A percentile compares a stretch with the other conserved stretches of the same genome.
These are phyloP conservation scores for Brachionichthys hirsutus DNA, from an alignment of 2,113 vertebrate genomes.

Conservation along the genomic window DNA sequence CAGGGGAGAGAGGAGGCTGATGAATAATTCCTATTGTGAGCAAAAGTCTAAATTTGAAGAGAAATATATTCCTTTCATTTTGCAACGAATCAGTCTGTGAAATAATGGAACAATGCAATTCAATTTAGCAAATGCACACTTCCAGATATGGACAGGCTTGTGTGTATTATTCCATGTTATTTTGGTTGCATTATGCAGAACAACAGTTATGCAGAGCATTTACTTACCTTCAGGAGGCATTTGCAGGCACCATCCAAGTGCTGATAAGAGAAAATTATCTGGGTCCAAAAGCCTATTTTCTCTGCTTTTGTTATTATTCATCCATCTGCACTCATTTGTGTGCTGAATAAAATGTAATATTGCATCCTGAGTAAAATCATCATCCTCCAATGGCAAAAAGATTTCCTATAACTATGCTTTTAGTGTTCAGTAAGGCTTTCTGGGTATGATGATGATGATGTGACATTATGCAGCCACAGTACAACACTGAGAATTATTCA, in stretches of 20 bases:
- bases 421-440: slow-evolving; percentile 46
- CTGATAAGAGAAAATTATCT: slow-evolving; percentile 64
- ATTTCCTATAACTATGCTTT: slow-evolving; percentile 48
- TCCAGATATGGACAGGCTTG: slow-evolving; percentile 45
- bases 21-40: slow-evolving; percentile 62
- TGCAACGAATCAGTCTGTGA: slow-evolving; percentile 59
- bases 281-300: slow-evolving; percentile 66
- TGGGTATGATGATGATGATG: slow-evolving; percentile 52
- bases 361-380: slow-evolving; percentile 50
- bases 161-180: slow-evolving; percentile 44
- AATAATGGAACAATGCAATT: slow-evolving; percentile 69
- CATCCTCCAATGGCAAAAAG: slow-evolving; percentile 55
- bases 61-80: slow-evolving; percentile 43
- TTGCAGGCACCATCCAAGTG: slow-evolving; percentile 62
- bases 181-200: slow-evolving; percentile 36
- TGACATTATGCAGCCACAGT: slow-evolving; percentile 62
- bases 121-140: slow-evolving; percentile 60
- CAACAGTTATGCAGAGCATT: slow-evolving; percentile 45
- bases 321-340: slow-evolving; percentile 36
- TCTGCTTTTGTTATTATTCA: slow-evolving; percentile 64
- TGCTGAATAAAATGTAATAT: slow-evolving; percentile 54
- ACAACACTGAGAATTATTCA: slow-evolving; percentile 50
- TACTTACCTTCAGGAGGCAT: slow-evolving; percentile 47
- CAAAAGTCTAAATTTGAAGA: slow-evolving; percentile 51
- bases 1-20: slow-evolving; percentile 44